These are phyloP conservation scores for Nyctereutes procyonoides DNA, from an alignment of 2,113 vertebrate genomes.

Conservation along the genomic window DNA sequence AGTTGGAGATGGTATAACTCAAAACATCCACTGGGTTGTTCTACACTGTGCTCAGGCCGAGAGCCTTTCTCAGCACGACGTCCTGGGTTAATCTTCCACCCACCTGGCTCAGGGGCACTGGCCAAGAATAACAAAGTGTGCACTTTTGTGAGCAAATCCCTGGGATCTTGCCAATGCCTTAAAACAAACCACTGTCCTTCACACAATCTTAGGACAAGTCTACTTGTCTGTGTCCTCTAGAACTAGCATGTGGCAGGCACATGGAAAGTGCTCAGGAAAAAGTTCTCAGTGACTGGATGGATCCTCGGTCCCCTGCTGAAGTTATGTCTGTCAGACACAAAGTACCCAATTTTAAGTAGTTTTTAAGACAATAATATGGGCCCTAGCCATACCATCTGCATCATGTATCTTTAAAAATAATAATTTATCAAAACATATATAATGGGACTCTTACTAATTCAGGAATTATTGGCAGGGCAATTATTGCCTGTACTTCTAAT, in stretches of 20 bases:
- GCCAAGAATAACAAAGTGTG: not conserved
- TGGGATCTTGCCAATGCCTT: not conserved
- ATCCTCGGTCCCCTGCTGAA: constrained; percentile 51
- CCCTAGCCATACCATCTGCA: constrained; percentile 51
- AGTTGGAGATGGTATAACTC: not conserved
- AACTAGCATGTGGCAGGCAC: not conserved
- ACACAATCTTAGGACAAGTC: not conserved
- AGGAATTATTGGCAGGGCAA: constrained; percentile 32
- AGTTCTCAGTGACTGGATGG: constrained; percentile 26
- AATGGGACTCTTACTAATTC: constrained; percentile 28
- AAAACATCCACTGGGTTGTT: not conserved
- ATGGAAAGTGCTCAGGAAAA: constrained; percentile 1
- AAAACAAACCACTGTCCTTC: not conserved
- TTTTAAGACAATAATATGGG: constrained; percentile 14
- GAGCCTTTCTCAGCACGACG: not conserved
- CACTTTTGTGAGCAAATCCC: not conserved
- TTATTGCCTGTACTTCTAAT: not conserved
- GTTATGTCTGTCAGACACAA: constrained; percentile 14
- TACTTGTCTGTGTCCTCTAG: not conserved
- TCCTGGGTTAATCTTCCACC: not conserved
- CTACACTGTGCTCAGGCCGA: not conserved
- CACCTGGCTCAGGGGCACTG: not conserved
- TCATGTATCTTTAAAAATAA: constrained; percentile 58
- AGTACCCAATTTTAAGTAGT: constrained; percentile 13
- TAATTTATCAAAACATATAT: constrained; percentile 38